Evolutionary conservation across 1,140 invertebrate species (phyloP), one percentile per base, ranked within the genome.

Genomic region (Acromyrmex charruanus): DNA sequence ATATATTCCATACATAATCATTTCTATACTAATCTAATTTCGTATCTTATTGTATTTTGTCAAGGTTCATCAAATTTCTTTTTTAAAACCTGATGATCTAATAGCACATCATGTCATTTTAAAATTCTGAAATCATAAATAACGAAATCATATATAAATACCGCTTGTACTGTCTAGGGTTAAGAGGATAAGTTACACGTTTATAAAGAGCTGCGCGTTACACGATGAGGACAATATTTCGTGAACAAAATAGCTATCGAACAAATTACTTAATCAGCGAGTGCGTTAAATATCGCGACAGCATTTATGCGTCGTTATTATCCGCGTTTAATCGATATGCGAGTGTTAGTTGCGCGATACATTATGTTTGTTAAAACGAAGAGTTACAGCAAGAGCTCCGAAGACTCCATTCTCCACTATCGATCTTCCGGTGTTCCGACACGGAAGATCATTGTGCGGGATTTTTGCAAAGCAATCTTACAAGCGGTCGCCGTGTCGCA

Each of bases 401-500:
- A 28, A 39, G 35, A 39, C 68, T n/a, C 66, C 51, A 21, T 69
- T 31, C 68, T 63, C 44, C 44, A 16, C 59, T 49, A 65, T 80
- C 75, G 75, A 85, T 77, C 82, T 80, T 85, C 55, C 80, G 80
- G 28, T 75, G n/a, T 75, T 28, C 66, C 66, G 66, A 44, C 55
- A 51, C 69, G 69, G 55, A 80, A 72, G 74, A 81, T 87, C 72
- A 71, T 44, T 51, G 51, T 51, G 71, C 75, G 35, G 35, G 51
- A 69, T 18, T 87, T 82, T 87, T 63, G 75, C 53, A 65, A 77
- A 88, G 86, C 80, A 39, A 66, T 79, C 59, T 90, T 87, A 88
- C 79, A 87, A 92, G 77, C 85, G 68, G 87, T 72, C 84, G 85
- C 79, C 44, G 80, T 35, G 80, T 75, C 58, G 69, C 55, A 75